These are phyloP conservation scores for Puma concolor DNA, from an alignment of 2,113 vertebrate species.

Conservation along the genomic window DNA sequence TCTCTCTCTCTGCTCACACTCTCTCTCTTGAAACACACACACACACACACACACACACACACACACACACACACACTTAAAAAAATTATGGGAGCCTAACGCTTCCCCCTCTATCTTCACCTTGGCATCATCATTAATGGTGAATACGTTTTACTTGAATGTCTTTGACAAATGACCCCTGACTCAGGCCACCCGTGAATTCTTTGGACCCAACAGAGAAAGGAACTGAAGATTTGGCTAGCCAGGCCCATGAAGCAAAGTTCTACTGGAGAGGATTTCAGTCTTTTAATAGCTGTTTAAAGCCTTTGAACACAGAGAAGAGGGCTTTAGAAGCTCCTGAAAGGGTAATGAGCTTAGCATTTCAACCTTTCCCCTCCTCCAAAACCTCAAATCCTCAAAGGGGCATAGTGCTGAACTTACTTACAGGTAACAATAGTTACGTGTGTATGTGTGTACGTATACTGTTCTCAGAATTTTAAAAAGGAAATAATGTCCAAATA, in stretches of 20 bases:
- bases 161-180: conserved; percentile 10
- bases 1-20: no score
- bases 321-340: not conserved
- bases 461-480: conserved; percentile 24
- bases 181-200: not conserved
- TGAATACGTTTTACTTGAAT: not conserved
- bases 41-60: no score
- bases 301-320: conserved; percentile 50
- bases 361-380: not conserved
- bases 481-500: not conserved
- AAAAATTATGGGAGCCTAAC: not conserved
- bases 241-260: not conserved
- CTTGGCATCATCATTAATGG: not conserved
- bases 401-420: not conserved
- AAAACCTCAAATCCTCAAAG: not conserved
- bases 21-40: no score
- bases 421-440: not conserved
- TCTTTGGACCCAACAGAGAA: not conserved
- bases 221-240: not conserved
- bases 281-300: not conserved
- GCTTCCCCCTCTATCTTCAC: not conserved
- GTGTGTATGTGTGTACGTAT: not conserved
- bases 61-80: no score
- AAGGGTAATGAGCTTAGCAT: not conserved
- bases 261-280: not conserved